A percentile compares a stretch with the other conserved stretches of the same genome.
Evolutionary conservation across 2,113 vertebrate species (phyloP).

Genomic region (Bambusicola thoracicus): DNA sequence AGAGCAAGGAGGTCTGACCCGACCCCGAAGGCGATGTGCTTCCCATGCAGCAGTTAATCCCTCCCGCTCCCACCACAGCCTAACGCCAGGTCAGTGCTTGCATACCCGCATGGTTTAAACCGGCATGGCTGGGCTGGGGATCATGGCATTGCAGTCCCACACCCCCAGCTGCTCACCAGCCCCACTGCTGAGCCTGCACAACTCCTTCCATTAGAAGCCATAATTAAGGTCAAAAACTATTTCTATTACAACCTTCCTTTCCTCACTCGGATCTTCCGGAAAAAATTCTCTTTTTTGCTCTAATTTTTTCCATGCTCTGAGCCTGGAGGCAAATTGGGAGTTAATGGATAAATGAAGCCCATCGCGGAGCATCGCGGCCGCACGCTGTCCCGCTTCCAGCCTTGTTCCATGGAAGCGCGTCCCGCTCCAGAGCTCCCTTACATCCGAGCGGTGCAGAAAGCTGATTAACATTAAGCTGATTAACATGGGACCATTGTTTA

Average conservation of each 20-base stretch:
- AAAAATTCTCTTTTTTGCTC: conserved; percentile 31
- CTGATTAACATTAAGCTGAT: conserved; percentile 61
- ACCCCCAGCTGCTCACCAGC: background rate
- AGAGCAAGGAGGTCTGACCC: background rate
- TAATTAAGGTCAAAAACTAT: conserved; percentile 72
- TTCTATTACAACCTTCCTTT: conserved; percentile 39
- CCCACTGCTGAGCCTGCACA: conserved; percentile 50
- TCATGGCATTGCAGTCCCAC: background rate
- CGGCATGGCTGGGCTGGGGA: background rate
- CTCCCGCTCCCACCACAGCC: background rate
- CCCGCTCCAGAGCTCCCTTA: background rate
- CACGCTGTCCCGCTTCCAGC: background rate
- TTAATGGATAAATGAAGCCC: conserved; percentile 59
- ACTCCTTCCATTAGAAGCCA: conserved; percentile 52
- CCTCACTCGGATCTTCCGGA: conserved; percentile 31
- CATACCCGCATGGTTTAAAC: background rate
- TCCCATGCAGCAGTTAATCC: conserved; percentile 38
- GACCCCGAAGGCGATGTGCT: background rate
- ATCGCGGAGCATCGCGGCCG: background rate
- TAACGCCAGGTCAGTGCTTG: background rate
- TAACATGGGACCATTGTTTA: conserved; percentile 43
- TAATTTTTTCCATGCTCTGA: conserved; percentile 47
- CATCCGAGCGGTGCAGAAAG: background rate
- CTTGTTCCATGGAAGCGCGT: background rate
- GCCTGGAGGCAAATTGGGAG: conserved; percentile 33